A percentile compares a stretch with the other conserved stretches of the same genome.
phyloP scores from a whole-genome alignment of 1,140 invertebrate genomes.

The Hypsibius dujardini region DNA sequence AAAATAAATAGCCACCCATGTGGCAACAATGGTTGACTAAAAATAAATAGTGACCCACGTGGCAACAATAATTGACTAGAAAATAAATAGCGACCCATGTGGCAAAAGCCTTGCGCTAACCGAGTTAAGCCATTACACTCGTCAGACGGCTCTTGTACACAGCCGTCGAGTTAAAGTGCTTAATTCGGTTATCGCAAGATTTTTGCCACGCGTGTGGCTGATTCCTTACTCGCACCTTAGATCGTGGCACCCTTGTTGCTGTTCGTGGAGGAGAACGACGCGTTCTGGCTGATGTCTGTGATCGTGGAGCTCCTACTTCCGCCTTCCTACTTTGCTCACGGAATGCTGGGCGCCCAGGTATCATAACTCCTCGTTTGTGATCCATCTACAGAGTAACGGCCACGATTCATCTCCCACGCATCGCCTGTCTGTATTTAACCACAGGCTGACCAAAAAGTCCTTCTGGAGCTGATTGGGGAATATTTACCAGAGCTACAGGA shows the following conservation, averaged over 20 bases:
- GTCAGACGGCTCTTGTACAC: too few species aligned
- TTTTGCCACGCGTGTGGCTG: conserved; percentile 4
- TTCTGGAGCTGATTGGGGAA: conserved; percentile 68
- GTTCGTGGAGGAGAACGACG: conserved; percentile 91
- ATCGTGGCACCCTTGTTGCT: conserved; percentile 85
- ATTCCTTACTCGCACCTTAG: conserved; percentile 26
- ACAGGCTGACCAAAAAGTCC: conserved; percentile 73
- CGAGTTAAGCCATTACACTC: too few species aligned
- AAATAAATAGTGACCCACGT: too few species aligned
- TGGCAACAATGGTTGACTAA: too few species aligned
- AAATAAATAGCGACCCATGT: too few species aligned
- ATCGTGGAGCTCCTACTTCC: conserved; percentile 94
- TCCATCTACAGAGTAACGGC: too few species aligned
- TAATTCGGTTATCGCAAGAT: conserved; percentile 4
- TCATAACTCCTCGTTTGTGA: not conserved
- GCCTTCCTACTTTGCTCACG: conserved; percentile 89
- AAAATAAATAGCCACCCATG: too few species aligned
- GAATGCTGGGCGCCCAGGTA: conserved; percentile 49
- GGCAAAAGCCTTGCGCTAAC: too few species aligned
- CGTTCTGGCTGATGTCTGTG: conserved; percentile 95
- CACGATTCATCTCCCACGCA: too few species aligned
- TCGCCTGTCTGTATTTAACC: conserved; percentile 11
- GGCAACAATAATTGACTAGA: too few species aligned
- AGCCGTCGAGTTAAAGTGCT: too few species aligned
- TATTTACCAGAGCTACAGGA: conserved; percentile 75